These are phyloP conservation scores for Shargacucullia verbasci DNA, from an alignment of 2,888 invertebrate genomes.

Conservation along the genomic window DNA sequence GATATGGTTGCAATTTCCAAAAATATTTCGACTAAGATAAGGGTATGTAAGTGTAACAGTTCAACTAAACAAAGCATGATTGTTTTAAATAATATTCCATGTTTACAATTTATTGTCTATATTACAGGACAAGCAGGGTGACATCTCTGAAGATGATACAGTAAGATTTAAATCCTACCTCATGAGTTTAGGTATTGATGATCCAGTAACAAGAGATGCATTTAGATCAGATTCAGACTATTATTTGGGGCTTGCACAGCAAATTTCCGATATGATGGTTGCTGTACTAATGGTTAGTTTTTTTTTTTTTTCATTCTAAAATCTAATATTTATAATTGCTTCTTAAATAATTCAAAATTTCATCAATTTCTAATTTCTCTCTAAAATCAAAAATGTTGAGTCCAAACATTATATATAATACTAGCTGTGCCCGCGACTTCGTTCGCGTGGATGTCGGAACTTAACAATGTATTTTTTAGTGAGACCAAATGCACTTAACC, in stretches of 20 bases:
- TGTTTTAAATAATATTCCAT: not conserved
- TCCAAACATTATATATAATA: too few relatives aligned
- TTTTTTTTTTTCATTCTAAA: not conserved
- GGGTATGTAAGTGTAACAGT: constrained; percentile 79
- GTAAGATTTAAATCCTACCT: constrained; percentile 98
- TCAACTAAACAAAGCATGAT: not conserved
- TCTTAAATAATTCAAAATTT: too few relatives aligned
- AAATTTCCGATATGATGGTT: constrained; percentile 94
- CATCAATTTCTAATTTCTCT: too few relatives aligned
- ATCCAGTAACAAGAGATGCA: constrained; percentile 98
- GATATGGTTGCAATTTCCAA: constrained; percentile 98
- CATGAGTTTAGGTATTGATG: constrained; percentile 98
- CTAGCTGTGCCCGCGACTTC: too few relatives aligned
- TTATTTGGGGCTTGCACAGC: constrained; percentile 94
- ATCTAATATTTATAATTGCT: too few relatives aligned
- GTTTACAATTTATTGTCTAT: not conserved
- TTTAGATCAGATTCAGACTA: constrained; percentile 96
- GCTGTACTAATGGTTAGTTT: constrained; percentile 93
- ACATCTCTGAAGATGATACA: constrained; percentile 99
- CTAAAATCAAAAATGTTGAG: too few relatives aligned
- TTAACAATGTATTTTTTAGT: too few relatives aligned
- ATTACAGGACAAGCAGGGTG: constrained; percentile 96
- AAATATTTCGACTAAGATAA: constrained; percentile 97
- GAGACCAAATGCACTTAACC: too few relatives aligned
- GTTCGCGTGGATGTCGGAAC: too few relatives aligned